Percentiles rank a stretch among this genome's conserved stretches.
Conservation (phyloP, 2,888 invertebrate genomes). For the Hypercompe scribonia region DNA sequence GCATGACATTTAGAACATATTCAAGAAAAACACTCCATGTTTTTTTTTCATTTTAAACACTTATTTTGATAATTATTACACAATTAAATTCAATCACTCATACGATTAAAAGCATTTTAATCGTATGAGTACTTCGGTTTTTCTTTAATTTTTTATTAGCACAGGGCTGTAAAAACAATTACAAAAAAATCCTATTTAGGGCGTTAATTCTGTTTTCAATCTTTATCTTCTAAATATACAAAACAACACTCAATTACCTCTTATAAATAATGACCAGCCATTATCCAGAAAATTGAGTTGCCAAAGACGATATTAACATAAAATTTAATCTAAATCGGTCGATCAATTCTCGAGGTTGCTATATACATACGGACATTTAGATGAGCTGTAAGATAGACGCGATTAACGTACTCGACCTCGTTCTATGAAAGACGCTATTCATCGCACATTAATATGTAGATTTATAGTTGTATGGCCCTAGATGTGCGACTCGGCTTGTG, state of each 20-base stretch:
- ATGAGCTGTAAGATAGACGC: conserved; percentile 45
- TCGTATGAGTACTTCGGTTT: too few species aligned
- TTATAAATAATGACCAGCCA: conserved; percentile 38
- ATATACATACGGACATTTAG: conserved; percentile 52
- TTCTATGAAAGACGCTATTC: conserved; percentile 52
- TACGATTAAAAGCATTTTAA: too few species aligned
- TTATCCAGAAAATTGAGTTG: conserved; percentile 51
- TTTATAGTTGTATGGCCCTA: conserved; percentile 36
- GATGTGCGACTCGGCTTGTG: conserved; percentile 10
- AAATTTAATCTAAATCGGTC: conserved; percentile 53
- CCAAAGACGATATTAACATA: conserved; percentile 39
- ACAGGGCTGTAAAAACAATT: not conserved
- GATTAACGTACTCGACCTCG: conserved; percentile 51
- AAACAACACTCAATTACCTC: conserved; percentile 10
- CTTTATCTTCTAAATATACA: conserved; percentile 1
- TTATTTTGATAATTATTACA: too few species aligned
- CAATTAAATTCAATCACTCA: too few species aligned
- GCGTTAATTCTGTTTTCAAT: not conserved
- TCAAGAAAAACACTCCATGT: too few species aligned
- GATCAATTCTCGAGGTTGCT: conserved; percentile 52
- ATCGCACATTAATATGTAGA: conserved; percentile 47
- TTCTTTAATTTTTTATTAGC: not conserved
- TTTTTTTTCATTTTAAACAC: too few species aligned
- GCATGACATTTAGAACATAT: too few species aligned
- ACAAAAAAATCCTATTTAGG: not conserved